Percentiles rank a stretch among this genome's conserved stretches.
Evolutionary conservation across 2,888 invertebrate genomes (phyloP).

Genomic region (Hydraecia micacea): DNA sequence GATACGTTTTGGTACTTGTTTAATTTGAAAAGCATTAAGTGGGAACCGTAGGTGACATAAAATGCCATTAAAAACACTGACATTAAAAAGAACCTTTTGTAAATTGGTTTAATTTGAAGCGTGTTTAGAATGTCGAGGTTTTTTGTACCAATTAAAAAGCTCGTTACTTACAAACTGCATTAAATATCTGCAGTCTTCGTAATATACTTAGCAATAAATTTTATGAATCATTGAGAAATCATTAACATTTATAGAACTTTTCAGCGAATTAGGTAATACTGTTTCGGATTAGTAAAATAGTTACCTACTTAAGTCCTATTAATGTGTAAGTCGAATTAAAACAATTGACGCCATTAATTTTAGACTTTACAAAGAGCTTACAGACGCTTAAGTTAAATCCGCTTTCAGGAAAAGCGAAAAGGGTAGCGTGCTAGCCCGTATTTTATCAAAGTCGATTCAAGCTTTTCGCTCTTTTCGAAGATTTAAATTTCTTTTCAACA

Average conservation of each 20-base stretch:
- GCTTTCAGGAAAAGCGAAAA: conserved; percentile 33
- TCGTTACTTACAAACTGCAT: background rate
- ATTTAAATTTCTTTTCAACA: conserved; percentile 31
- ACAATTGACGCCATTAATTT: conserved; percentile 26
- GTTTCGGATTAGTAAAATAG: background rate
- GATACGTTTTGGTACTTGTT: background rate
- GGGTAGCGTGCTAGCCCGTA: conserved; percentile 17
- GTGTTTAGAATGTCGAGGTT: background rate
- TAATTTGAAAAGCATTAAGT: conserved; percentile 1
- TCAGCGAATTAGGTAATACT: background rate
- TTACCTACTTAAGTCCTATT: background rate
- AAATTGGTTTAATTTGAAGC: background rate
- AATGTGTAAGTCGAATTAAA: conserved; percentile 2
- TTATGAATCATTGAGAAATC: background rate
- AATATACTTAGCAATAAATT: background rate
- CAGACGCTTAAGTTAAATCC: conserved; percentile 17
- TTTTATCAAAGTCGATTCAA: conserved; percentile 38
- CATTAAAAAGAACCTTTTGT: background rate
- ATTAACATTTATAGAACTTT: background rate
- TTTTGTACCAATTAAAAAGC: background rate
- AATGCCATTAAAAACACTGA: background rate
- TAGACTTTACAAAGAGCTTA: conserved; percentile 25
- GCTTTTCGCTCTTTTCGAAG: conserved; percentile 23
- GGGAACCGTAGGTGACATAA: background rate
- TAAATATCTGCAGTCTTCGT: background rate